These are phyloP conservation scores for Crenuchus spilurus DNA, from an alignment of 2,797 vertebrate genomes.

Conservation along the genomic window DNA sequence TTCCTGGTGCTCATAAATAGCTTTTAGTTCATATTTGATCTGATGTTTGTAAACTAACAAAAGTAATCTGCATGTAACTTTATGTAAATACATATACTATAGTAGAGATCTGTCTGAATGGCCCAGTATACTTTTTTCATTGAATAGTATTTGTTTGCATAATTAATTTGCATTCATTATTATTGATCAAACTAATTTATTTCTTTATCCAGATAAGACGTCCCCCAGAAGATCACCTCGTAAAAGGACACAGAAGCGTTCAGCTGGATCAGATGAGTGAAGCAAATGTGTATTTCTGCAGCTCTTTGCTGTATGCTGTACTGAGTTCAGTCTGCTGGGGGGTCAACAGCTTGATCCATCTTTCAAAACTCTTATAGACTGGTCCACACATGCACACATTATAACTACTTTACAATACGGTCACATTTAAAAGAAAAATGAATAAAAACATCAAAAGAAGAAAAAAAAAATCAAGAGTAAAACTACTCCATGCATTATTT, in stretches of 20 bases:
- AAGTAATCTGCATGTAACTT: too few species aligned
- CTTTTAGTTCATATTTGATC: too few species aligned
- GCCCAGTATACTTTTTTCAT: too few species aligned
- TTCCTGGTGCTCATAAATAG: too few species aligned
- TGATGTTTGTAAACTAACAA: too few species aligned
- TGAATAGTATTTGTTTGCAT: too few species aligned
- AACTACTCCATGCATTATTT: constrained; percentile 7
- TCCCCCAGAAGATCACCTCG: constrained; percentile 92
- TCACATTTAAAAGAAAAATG: constrained; percentile 14
- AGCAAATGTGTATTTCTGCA: constrained; percentile 47
- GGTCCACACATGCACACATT: constrained; percentile 20
- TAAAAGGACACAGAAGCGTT: constrained; percentile 94
- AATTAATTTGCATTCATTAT: too few species aligned
- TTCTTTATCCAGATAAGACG: constrained; percentile 86
- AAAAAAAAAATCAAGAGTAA: not conserved
- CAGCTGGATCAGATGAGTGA: constrained; percentile 96
- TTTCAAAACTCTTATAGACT: constrained; percentile 30
- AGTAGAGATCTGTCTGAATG: not conserved
- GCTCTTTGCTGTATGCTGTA: constrained; percentile 28
- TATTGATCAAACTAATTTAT: not conserved
- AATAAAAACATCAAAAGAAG: not conserved
- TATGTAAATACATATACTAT: too few species aligned
- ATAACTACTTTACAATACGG: not conserved
- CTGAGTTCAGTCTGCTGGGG: constrained; percentile 23
- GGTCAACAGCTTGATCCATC: constrained; percentile 16